Evolutionary conservation across 2,797 vertebrate species (phyloP), one percentile per base, ranked within the genome.

Genomic region (Muscicapa comitata): DNA sequence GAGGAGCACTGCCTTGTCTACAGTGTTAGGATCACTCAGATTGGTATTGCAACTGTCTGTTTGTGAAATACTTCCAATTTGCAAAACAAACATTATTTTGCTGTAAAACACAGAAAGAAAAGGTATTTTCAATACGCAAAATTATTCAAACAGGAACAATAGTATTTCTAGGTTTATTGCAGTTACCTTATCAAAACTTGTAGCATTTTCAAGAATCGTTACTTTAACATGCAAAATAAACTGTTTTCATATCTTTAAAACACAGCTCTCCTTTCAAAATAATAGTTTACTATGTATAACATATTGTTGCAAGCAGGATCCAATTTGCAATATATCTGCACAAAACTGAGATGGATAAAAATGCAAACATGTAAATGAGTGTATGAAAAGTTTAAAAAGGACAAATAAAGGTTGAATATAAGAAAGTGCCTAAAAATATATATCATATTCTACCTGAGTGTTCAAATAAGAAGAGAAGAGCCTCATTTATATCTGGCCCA

Each of bases 11-110:
- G 99, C 99, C 83, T 99, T 99, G 97, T 99, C 99, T 66, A 99
- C 99, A 0, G 98, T 98, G 71, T 99, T 98, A 2, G 98, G 98
- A 95, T 99, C 98, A 72, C 98, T 99, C 96, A 99, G 98, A 92
- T 99, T 99, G 16, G 99, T 98, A 96, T 99, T 99, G 95, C 99
- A 99, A 97, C 99, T 99, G 93, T 99, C 99, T 35, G 99, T 99
- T 96, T 99, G 99, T 7, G 99, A 97, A 45, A 98, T 94, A 45
- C 99, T 99, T 97, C 99, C 99, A 40, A 99, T 99, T 98, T 99
- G 99, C 97, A 99, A 98, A 97, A 99, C 99, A 97, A 99, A 99
- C 99, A 99, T 99, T 98, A 99, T 99, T 98, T 99, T 99, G 98
- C 99, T 99, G 98, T 43, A 91, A 95, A 90, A 97, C 51, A 96